Percentiles rank a stretch among this genome's conserved stretches.
These are phyloP conservation scores for Falco novaeseelandiae DNA, from an alignment of 2,797 vertebrate species.

Conservation along the genomic window DNA sequence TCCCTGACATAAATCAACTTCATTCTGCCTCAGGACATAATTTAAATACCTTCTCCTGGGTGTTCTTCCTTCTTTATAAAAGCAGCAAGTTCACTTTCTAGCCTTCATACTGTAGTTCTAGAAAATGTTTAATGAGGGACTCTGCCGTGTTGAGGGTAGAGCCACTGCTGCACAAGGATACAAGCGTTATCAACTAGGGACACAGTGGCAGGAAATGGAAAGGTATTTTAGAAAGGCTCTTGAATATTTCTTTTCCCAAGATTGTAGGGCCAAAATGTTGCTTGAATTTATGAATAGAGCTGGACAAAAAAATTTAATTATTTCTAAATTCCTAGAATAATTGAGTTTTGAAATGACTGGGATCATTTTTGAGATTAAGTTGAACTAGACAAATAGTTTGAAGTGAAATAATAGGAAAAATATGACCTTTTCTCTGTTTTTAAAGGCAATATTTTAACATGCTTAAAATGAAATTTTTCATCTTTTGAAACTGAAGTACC, in stretches of 20 bases:
- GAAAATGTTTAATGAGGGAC: background rate
- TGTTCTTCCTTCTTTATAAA: constrained; percentile 6
- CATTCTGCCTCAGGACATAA: constrained; percentile 25
- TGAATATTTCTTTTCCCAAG: background rate
- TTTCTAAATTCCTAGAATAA: background rate
- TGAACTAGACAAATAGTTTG: background rate
- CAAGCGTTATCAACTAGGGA: background rate
- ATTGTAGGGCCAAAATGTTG: background rate
- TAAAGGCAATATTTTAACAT: background rate
- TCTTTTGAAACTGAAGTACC: background rate
- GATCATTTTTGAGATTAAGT: background rate
- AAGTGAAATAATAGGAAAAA: background rate
- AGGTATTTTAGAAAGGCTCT: background rate
- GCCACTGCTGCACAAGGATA: background rate
- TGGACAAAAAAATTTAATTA: background rate
- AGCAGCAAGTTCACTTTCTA: background rate
- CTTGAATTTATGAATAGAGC: background rate
- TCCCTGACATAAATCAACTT: constrained; percentile 70
- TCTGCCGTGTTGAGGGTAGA: background rate
- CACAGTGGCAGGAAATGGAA: background rate
- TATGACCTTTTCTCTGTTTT: background rate
- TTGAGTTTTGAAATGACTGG: background rate
- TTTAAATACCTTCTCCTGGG: constrained; percentile 47
- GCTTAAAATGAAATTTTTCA: background rate
- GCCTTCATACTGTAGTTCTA: background rate